A percentile compares a stretch with the other conserved stretches of the same genome.
Conservation (phyloP, 1,140 invertebrate species). For the Brachionus sp. region DNA sequence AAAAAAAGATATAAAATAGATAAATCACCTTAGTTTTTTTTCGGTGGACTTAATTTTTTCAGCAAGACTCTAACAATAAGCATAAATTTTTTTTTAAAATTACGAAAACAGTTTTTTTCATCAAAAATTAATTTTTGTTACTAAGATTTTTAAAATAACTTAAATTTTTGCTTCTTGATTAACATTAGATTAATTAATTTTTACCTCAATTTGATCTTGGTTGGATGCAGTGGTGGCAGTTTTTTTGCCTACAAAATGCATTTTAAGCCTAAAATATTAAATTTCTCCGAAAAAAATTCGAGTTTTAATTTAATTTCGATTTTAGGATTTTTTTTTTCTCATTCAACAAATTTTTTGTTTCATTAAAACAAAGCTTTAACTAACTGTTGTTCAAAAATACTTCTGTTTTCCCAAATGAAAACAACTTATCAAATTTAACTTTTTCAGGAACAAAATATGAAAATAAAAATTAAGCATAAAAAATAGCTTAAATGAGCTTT, state of each 20-base stretch:
- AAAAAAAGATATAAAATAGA: too few species aligned
- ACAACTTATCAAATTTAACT: not conserved
- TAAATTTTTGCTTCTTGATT: too few species aligned
- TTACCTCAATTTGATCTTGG: not conserved
- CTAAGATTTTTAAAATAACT: too few species aligned
- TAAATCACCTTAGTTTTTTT: too few species aligned
- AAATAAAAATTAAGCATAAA: not conserved
- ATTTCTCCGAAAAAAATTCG: not conserved
- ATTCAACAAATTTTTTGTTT: not conserved
- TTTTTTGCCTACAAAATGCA: conserved; percentile 38
- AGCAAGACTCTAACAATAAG: too few species aligned
- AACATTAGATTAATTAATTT: not conserved
- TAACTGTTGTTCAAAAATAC: not conserved
- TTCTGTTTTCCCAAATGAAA: not conserved
- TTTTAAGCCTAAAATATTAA: not conserved
- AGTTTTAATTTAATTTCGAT: not conserved
- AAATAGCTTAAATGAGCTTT: not conserved
- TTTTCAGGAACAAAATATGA: not conserved
- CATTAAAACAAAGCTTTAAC: not conserved
- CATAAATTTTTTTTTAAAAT: too few species aligned
- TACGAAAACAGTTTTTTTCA: too few species aligned
- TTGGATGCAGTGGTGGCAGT: not conserved
- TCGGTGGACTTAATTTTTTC: too few species aligned
- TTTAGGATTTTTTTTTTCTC: not conserved
- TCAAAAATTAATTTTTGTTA: too few species aligned